phyloP scores from a whole-genome alignment of 2,113 vertebrate species.

The Hyperopisus bebe region DNA sequence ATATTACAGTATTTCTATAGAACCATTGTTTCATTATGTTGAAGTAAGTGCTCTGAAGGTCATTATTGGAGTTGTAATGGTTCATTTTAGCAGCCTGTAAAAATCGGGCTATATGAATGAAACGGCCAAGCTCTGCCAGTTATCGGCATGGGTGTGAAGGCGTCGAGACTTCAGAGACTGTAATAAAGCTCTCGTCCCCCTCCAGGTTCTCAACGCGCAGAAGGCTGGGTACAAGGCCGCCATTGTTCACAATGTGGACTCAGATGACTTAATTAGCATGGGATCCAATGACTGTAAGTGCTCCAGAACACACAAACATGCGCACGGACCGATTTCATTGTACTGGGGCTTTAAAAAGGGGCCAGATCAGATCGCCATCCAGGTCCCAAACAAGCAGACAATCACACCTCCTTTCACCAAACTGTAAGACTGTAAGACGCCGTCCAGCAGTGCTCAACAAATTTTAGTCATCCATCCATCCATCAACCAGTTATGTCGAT shows the following conservation, averaged over 20 bases:
- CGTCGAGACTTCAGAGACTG: not conserved
- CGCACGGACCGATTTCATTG: not conserved
- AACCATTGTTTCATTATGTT: not conserved
- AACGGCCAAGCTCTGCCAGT: not conserved
- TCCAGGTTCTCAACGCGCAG: conserved; percentile 93
- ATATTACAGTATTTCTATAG: not conserved
- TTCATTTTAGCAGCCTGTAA: not conserved
- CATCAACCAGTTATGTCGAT: not conserved
- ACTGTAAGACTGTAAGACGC: not conserved
- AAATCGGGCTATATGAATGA: not conserved
- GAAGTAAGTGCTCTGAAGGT: not conserved
- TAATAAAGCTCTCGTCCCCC: conserved; percentile 33
- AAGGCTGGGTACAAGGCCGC: conserved; percentile 92
- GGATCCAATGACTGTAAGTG: conserved; percentile 97
- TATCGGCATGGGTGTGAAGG: not conserved
- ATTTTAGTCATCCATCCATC: not conserved
- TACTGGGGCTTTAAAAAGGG: not conserved
- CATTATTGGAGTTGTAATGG: not conserved
- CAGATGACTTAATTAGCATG: conserved; percentile 96
- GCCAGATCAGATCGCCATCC: not conserved
- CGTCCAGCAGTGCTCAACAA: not conserved
- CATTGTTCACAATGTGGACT: conserved; percentile 95
- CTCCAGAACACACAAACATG: conserved; percentile 15
- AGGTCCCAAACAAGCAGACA: not conserved
- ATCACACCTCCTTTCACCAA: not conserved